Base-by-base conservation (phyloP, 1,140 invertebrate genomes). In the Odontomachus brunneus region DNA sequence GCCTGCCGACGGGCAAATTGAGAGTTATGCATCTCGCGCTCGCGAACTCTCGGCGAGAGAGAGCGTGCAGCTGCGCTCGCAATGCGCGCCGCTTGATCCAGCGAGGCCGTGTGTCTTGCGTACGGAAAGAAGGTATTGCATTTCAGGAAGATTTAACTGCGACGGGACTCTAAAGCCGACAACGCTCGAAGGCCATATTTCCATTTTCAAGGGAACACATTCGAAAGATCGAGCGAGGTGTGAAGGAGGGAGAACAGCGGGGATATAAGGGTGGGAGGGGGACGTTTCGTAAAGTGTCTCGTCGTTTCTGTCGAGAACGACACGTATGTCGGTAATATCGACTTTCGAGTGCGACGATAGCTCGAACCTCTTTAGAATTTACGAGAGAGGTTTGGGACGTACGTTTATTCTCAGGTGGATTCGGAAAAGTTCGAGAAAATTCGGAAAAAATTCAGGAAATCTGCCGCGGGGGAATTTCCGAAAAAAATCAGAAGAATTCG, bases 11-110 rank as follows among this genome's bases (percentile, higher is more conserved):
- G 85, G 67, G 75, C 66, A 84, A 88, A 88, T 88, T 87, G 86
- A 87, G 85, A 88, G 82, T 88, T 87, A 88, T 88, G 86, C 71
- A 87, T 82, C 86, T 87, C 59, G 33, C 72, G 81, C 72, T 83
- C 51, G 69, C 76, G 71, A 62, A 82, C 55, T 49, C 48, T 59
- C 63, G 26, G 48, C 44, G 51, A 29, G 38, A 55, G 51, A 29
- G 38, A 55, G 67, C 59, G 67, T 73, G 82, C 62, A 66, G 24
- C 49, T 82, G 66, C 57, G 76, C 63, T 75, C 38, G 74, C 74
- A 65, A 84, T 86, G 83, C 82, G 63, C 49, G 55, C 78, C 82
- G 85, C 63, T 55, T 65, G 86, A 88, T 87, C 85, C 69, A 57
- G 44, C 53, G 49, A 73, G 49, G 48, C 29, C 84, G 62, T 87